A percentile compares a stretch with the other conserved stretches of the same genome.
Conservation (phyloP, 2,797 vertebrate species). For the Labroides dimidiatus region DNA sequence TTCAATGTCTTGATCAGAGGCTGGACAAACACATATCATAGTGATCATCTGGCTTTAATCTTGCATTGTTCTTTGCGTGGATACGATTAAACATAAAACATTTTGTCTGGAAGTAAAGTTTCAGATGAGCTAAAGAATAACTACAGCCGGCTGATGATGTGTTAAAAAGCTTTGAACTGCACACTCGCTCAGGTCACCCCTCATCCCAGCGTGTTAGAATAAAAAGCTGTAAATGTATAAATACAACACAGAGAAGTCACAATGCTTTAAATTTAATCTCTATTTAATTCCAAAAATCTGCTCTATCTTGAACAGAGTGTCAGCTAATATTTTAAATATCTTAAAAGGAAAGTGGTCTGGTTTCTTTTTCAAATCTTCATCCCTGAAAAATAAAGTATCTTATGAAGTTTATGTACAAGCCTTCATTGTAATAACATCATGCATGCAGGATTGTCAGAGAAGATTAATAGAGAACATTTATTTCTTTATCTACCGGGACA, state of each 20-base stretch:
- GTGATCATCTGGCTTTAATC: not conserved
- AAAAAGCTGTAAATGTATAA: conserved; percentile 4
- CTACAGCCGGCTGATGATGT: conserved; percentile 1
- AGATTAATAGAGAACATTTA: not conserved
- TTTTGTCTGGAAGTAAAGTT: conserved; percentile 1
- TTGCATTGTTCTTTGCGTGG: not conserved
- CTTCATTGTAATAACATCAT: conserved; percentile 60
- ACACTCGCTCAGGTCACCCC: not conserved
- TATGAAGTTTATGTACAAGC: conserved; percentile 63
- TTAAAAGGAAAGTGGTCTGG: not conserved
- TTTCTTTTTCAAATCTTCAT: conserved; percentile 24
- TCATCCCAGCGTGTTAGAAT: conserved; percentile 19
- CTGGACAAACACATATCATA: not conserved
- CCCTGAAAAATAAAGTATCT: conserved; percentile 18
- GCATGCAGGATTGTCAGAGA: conserved; percentile 1
- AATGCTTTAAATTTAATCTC: not conserved
- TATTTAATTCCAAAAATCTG: not conserved
- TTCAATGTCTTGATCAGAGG: not conserved
- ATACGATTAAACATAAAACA: not conserved
- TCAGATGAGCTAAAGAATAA: not conserved
- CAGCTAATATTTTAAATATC: not conserved
- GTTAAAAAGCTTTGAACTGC: not conserved
- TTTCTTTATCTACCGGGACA: conserved; percentile 5
- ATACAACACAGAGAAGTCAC: conserved; percentile 13
- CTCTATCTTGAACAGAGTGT: not conserved